These are phyloP conservation scores for Melanotaenia maccullochi DNA, from an alignment of 2,797 vertebrate genomes.

Conservation along the genomic window DNA sequence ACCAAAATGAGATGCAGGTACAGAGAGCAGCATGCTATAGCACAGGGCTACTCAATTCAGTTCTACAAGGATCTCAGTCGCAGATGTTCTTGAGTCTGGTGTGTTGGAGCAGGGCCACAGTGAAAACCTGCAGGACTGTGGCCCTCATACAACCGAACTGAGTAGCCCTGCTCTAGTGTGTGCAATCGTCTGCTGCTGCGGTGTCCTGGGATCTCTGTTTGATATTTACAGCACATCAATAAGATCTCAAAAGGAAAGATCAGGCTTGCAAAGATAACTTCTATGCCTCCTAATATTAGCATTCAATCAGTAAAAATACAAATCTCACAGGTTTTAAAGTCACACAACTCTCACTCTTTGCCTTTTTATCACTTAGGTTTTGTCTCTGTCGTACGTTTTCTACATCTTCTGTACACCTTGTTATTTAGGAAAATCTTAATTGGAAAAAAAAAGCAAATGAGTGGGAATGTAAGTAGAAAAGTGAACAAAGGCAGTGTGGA, in stretches of 20 bases:
- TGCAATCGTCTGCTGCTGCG: background rate
- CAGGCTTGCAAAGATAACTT: background rate
- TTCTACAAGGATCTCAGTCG: no score
- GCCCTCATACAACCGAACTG: no score
- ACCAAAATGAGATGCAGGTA: slow-evolving; percentile 31
- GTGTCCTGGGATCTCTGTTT: slow-evolving; percentile 9
- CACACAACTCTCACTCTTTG: slow-evolving; percentile 6
- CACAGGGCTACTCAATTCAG: no score
- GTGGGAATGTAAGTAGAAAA: background rate
- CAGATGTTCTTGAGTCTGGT: no score
- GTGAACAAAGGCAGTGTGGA: slow-evolving; percentile 43
- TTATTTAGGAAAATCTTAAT: background rate
- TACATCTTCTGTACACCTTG: background rate
- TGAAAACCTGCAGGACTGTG: no score
- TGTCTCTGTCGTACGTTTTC: background rate
- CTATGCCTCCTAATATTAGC: background rate
- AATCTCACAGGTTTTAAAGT: slow-evolving; percentile 1
- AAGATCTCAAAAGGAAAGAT: slow-evolving; percentile 21
- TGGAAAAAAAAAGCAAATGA: background rate
- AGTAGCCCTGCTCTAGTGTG: background rate
- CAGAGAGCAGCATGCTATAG: slow-evolving; percentile 1
- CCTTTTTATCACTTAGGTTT: slow-evolving; percentile 9
- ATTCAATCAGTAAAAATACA: slow-evolving; percentile 10
- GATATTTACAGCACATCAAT: slow-evolving; percentile 14
- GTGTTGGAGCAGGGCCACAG: no score